Conservation (phyloP, 2,888 invertebrate genomes). For the Hirtodrosophila alboralis region DNA sequence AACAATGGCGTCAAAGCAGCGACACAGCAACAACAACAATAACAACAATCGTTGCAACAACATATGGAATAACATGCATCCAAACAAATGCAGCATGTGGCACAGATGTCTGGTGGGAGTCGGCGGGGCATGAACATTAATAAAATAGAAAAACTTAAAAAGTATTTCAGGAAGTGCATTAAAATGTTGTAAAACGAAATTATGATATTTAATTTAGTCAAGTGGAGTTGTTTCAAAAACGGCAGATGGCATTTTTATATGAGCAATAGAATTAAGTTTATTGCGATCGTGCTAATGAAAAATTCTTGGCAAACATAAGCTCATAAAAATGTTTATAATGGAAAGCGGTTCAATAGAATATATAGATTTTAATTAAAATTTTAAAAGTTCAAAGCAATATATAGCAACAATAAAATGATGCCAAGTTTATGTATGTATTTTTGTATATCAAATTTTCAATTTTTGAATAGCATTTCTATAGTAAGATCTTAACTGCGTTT, state of each 20-base stretch:
- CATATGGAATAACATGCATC: constrained; percentile 42
- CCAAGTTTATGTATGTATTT: too few relatives aligned
- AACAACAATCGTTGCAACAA: constrained; percentile 17
- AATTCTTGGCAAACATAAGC: constrained; percentile 11
- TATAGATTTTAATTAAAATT: not conserved
- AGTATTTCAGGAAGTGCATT: constrained; percentile 65
- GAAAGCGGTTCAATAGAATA: not conserved
- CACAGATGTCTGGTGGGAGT: constrained; percentile 38
- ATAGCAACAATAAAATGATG: too few relatives aligned
- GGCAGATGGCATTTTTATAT: constrained; percentile 60
- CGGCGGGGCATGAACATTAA: constrained; percentile 43
- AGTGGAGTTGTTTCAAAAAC: constrained; percentile 41
- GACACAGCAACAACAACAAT: constrained; percentile 29
- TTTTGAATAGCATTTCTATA: too few relatives aligned
- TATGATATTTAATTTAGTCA: constrained; percentile 70
- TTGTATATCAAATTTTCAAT: too few relatives aligned
- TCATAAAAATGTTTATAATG: constrained; percentile 10
- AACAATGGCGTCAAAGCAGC: constrained; percentile 76
- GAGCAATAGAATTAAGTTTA: constrained; percentile 54
- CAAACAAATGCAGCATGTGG: constrained; percentile 56
- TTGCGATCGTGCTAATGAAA: constrained; percentile 41
- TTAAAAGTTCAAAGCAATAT: constrained; percentile 5
- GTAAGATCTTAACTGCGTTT: too few relatives aligned
- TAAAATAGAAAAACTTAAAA: constrained; percentile 44
- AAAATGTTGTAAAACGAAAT: constrained; percentile 64